Percentiles rank a stretch among this genome's conserved stretches.
These are phyloP conservation scores for Labeo rohita DNA, from an alignment of 2,113 vertebrate species.

Conservation along the genomic window DNA sequence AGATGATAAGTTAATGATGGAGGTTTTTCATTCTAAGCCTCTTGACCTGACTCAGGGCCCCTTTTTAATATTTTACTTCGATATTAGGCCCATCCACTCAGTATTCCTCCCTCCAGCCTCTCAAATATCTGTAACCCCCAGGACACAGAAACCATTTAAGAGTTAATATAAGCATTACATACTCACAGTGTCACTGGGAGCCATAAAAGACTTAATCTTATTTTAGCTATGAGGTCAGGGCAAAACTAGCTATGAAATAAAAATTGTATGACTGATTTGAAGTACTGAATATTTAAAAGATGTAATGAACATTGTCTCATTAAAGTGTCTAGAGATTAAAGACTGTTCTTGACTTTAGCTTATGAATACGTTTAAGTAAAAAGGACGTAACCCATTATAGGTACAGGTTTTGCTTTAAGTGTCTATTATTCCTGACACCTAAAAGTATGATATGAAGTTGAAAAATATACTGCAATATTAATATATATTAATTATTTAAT, in stretches of 20 bases:
- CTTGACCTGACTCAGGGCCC: neutral
- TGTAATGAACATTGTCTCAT: neutral
- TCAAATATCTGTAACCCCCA: neutral
- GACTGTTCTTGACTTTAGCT: neutral
- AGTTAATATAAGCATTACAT: neutral
- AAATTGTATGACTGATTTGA: neutral
- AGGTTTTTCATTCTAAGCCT: neutral
- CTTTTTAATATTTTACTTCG: neutral
- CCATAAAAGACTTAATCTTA: neutral
- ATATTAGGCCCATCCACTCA: neutral
- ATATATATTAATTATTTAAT: neutral
- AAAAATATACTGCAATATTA: neutral
- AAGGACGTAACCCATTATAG: neutral
- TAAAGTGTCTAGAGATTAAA: slow-evolving; percentile 1
- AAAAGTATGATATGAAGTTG: neutral
- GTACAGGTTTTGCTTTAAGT: neutral
- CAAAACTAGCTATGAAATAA: neutral
- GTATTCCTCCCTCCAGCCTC: neutral
- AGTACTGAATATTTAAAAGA: neutral
- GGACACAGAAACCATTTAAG: neutral
- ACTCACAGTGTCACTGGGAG: slow-evolving; percentile 5
- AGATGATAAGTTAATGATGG: neutral
- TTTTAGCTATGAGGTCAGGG: neutral
- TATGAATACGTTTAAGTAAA: neutral
- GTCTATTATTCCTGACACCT: neutral